Percentiles rank a stretch among this genome's conserved stretches.
phyloP scores from a whole-genome alignment of 2,888 invertebrate genomes.

The Galerucella pusilla region DNA sequence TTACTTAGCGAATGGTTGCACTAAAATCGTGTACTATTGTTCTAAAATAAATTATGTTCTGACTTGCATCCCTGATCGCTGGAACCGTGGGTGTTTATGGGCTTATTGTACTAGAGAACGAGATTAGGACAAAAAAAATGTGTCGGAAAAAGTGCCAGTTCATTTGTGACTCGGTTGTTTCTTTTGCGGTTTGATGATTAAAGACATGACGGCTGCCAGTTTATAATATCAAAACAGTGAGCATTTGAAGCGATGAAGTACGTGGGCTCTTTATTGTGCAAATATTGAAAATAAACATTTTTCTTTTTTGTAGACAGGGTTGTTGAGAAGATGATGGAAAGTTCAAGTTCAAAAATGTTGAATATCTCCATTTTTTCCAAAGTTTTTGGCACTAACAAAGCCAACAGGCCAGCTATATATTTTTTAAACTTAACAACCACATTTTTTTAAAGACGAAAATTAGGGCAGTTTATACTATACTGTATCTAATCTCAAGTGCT shows the following conservation, averaged over 20 bases:
- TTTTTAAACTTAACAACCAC: too few species aligned
- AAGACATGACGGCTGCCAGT: conserved; percentile 33
- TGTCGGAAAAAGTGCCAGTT: conserved; percentile 33
- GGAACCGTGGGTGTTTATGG: conserved; percentile 61
- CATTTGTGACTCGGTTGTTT: conserved; percentile 33
- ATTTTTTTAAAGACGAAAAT: too few species aligned
- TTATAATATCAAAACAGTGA: conserved; percentile 12
- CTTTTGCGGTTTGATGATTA: conserved; percentile 34
- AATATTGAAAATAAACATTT: not conserved
- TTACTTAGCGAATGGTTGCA: conserved; percentile 63
- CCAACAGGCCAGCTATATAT: too few species aligned
- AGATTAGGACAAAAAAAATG: conserved; percentile 45
- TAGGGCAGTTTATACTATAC: too few species aligned
- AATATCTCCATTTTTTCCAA: too few species aligned
- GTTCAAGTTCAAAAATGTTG: too few species aligned
- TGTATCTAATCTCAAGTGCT: too few species aligned
- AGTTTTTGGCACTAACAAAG: too few species aligned
- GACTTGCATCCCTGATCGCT: conserved; percentile 48
- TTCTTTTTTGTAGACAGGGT: too few species aligned
- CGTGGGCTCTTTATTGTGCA: not conserved
- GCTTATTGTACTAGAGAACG: conserved; percentile 59
- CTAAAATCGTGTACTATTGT: conserved; percentile 65
- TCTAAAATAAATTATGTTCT: conserved; percentile 64
- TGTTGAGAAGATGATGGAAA: too few species aligned
- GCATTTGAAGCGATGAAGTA: not conserved